Evolutionary conservation across 2,888 invertebrate species (phyloP), one percentile per base, ranked within the genome.

Genomic region (Cistogaster globosa): DNA sequence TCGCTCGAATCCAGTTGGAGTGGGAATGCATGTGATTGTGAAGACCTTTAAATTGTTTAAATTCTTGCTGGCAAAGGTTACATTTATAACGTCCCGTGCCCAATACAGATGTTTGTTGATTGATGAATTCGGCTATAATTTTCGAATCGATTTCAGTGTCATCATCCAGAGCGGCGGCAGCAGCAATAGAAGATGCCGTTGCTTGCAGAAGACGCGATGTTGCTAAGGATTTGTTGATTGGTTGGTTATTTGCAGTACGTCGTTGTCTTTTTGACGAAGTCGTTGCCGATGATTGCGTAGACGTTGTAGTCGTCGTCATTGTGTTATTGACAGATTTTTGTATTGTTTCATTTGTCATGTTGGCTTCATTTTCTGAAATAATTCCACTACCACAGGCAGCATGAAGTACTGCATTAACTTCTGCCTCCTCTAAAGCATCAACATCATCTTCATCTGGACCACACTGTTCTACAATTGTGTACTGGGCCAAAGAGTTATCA

Each of bases 1-100:
- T 95, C 0, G 95, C 95, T 88, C 93, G 88, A 87, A 95, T 95
- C 95, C 95, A 95, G 91, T 95, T 95, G 16, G 94, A 93, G 87
- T 95, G 95, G 0, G 94, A 94, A 22, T 94, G 91, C 95, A 95
- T 95, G 87, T 95, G 95, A 85, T 94, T 93, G 87, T 94, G 94
- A 12, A 95, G 91, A 93, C 95, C 95, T 67, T 94, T 93, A 8
- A 94, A 94, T 86, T 94, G 94, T 85, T 94, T 94, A 89, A 95
- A 95, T 90, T 95, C 95, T 87, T 94, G 94, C 69, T 94, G 94
- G 90, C 95, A 95, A 8, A 95, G 92, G 89, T 94, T 95, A 89
- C 95, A 95, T 2, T 94, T 93, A 87, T 94, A 94, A 1, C 94
- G 91, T 0, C 94, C 94, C 0, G 95, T 94, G 0, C 94, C 93